Evolutionary conservation across 1,140 invertebrate genomes (phyloP).

Genomic region (Apis laboriosa): DNA sequence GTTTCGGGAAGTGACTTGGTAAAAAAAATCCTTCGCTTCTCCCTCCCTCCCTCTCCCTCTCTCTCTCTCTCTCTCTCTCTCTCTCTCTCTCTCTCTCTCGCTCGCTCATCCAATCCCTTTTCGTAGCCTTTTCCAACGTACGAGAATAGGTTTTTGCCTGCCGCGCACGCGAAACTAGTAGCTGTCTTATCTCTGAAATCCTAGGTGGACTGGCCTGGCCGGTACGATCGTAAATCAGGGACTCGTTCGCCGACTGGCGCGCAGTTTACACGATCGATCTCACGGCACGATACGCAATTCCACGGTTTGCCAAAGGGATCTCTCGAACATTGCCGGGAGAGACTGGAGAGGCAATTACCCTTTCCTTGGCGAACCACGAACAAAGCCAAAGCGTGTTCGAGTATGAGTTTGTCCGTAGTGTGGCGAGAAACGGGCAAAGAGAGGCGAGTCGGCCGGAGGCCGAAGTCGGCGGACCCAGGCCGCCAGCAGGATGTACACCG

Average conservation of each 20-base stretch:
- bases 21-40: too few relatives aligned
- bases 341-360: constrained; percentile 68
- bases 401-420: constrained; percentile 65
- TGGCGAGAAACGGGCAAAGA: constrained; percentile 64
- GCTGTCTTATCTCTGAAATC: constrained; percentile 48
- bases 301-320: constrained; percentile 44
- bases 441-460: constrained; percentile 23
- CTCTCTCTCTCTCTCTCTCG: too few relatives aligned
- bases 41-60: too few relatives aligned
- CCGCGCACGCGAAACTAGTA: constrained; percentile 28
- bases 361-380: constrained; percentile 55
- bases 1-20: background rate
- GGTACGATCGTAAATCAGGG: constrained; percentile 34
- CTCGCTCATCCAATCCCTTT: too few relatives aligned
- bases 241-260: constrained; percentile 26
- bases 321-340: constrained; percentile 55
- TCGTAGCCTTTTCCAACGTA: background rate
- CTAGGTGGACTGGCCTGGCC: constrained; percentile 41
- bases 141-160: background rate
- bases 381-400: constrained; percentile 66
- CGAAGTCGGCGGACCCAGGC: constrained; percentile 42
- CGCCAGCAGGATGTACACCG: constrained; percentile 76
- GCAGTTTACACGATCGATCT: constrained; percentile 51
- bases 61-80: too few relatives aligned
- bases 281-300: constrained; percentile 45